Percentiles rank a stretch among this genome's conserved stretches.
These are phyloP conservation scores for Lepidurus apus DNA, from an alignment of 1,140 invertebrate species.

Conservation along the genomic window DNA sequence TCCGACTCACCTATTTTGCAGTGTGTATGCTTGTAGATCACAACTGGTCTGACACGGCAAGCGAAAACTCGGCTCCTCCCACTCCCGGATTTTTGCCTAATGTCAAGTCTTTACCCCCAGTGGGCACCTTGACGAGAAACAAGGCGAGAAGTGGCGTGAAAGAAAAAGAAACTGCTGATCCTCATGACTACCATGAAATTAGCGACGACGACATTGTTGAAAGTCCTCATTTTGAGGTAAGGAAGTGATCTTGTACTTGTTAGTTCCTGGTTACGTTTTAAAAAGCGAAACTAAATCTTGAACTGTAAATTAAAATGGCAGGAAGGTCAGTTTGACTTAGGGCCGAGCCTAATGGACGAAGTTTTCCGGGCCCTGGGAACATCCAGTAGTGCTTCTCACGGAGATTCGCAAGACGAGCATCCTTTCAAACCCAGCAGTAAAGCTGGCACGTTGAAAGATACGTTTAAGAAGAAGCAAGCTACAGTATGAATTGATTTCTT, in stretches of 20 bases:
- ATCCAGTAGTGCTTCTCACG: constrained; percentile 29
- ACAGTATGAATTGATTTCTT: constrained; percentile 51
- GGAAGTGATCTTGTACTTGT: constrained; percentile 30
- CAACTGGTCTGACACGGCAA: constrained; percentile 40
- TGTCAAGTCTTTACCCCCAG: constrained; percentile 41
- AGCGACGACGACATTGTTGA: constrained; percentile 71
- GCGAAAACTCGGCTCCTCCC: constrained; percentile 36
- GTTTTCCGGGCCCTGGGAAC: constrained; percentile 72
- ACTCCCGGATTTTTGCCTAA: constrained; percentile 34
- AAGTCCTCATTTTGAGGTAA: constrained; percentile 51
- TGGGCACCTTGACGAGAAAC: neutral
- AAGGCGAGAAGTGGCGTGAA: neutral
- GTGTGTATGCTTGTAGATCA: constrained; percentile 35
- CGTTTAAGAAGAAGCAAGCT: constrained; percentile 65
- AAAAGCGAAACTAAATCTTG: neutral
- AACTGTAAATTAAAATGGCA: neutral
- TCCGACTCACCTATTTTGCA: constrained; percentile 7
- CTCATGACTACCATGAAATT: constrained; percentile 86
- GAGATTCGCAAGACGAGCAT: constrained; percentile 27
- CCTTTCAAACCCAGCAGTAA: constrained; percentile 35
- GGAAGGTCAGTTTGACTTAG: constrained; percentile 76
- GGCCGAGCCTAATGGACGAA: constrained; percentile 87
- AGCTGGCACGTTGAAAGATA: constrained; percentile 42
- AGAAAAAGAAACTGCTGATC: neutral
- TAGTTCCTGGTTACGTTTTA: constrained; percentile 36